Base-by-base conservation (phyloP, 2,797 vertebrate species). In the Hoplostethus mediterraneus region DNA sequence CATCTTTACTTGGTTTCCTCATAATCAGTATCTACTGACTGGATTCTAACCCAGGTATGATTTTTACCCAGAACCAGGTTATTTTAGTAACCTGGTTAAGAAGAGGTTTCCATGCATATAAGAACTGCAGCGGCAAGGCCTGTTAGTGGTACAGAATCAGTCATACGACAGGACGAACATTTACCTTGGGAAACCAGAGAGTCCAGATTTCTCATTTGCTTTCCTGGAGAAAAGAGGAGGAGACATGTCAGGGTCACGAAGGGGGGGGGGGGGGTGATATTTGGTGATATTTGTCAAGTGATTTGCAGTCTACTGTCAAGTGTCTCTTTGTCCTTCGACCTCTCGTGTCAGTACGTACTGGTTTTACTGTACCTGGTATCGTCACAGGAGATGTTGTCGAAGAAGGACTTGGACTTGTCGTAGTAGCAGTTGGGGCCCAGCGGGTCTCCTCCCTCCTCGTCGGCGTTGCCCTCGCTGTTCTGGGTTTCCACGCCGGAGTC, bases 361-460 rank as follows among this genome's bases (percentile, higher is more conserved):
- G 33, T 33, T 33, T 33, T 33, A 33, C 33, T 33, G 0, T 94
- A 98, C 97, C 97, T 97, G 67, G 94, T 96, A 86, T 98, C 97
- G 53, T 99, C 97, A 81, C 98, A 99, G 71, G 97, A 98, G 92
- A 99, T 98, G 93, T 99, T 99, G 94, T 99, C 97, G 6, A 99
- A 99, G 94, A 99, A 99, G 8, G 97, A 98, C 91, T 99, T 99
- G 84, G 97, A 96, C 94, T 99, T 99, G 93, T 99, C 98, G 31
- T 99, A 99, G 89, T 98, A 99, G 83, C 95, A 96, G 87, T 97
- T 97, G 64, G 96, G 96, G 33, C 96, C 96, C 6, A 97, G 95
- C 0, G 95, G 93, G 59, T 98, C 90, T 0, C 85, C 90, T 0
- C 85, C 91, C 59, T 97, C 96, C 4, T 97, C 96, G 0, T 97